Evolutionary conservation across 2,797 vertebrate species (phyloP), one percentile per base, ranked within the genome.

Genomic region (Pangasius krempfi): DNA sequence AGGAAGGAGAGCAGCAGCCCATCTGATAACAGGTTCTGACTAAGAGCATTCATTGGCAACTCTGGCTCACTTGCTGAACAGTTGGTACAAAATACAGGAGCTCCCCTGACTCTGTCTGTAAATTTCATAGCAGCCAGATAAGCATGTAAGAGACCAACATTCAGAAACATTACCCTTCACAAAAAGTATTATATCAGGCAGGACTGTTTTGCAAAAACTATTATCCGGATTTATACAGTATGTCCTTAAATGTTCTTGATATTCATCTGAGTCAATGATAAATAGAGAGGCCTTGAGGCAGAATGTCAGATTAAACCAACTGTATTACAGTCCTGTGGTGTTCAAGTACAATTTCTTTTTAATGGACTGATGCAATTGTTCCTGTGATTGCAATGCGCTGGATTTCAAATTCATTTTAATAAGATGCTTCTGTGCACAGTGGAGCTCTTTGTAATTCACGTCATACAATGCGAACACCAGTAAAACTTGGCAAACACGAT

Each of bases 21-120:
- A 92, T 91, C 91, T 90, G 90, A 91, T 91, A 91, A 76, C 44
- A 20, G 79, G 22, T 66, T 68, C 76, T 81, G 64, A 68, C 86
- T 75, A 81, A 79, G 58, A 60, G 85, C 58, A 80, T 87, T 87
- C 72, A 40, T 52, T 73, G 87, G 72, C 88, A 64, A 60, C 56
- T 60, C 2, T 64, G 76, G 47, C 85, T 75, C 54, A 44, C 70
- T 79, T 68, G 82, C 75, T 27, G 37, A 89, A 86, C 37, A 81
- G 86, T 83, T 85, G 64, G 81, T 50, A 81, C 52, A 84, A 87
- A 90, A 90, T 70, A n/a, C 78, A 88, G 86, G 56, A 54, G 58
- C 52, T 89, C 90, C 89, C 85, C 7, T 18, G 62, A 76, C 85
- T 87, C 81, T 56, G 73, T 88, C 85, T 89, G 90, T 52, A 83